Evolutionary conservation across 2,797 vertebrate species (phyloP), one percentile per base, ranked within the genome.

Genomic region (Merluccius polli): DNA sequence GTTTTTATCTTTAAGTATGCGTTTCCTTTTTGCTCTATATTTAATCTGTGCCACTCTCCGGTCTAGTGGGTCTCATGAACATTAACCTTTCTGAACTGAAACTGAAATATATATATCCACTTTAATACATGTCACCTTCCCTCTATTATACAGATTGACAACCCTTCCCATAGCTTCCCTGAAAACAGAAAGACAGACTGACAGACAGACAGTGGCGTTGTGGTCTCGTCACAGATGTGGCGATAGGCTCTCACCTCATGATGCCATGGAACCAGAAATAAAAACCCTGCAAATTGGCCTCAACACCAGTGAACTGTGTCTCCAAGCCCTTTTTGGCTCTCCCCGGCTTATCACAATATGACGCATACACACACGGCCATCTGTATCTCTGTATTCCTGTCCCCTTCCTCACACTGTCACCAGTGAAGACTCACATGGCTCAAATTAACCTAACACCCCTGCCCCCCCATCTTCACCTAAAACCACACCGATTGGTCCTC

Each of bases 251-350:
- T 65, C 59, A 27, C 59, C 59, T 65, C 59, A 18, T 65, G 59
- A 27, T 13, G 59, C 59, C 59, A 27, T 13, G 24, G 27, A 24
- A 27, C n/a, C 59, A 65, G 59, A 12, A 65, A 65, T 65, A 65
- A 65, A 65, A 65, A 65, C n/a, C 59, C 59, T 65, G 59, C 27
- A 65, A 65, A 65, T 65, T 65, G 59, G 59, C 59, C 59, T 27
- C 24, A 65, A 65, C 52, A 59, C 48, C 21, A n/a, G 44, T 52
- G 52, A 59, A 24, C 52, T 24, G 52, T 24, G n/a, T 59, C 52
- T n/a, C 21, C 1, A 21, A 59, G 52, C n/a, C 59, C n/a, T 27
- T 65, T 65, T 13, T 65, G 52, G 52, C 59, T 65, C 59, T 65
- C 59, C 27, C 9, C 24, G 10, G 4, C 59, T 27, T 24, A 27